A percentile compares a stretch with the other conserved stretches of the same genome.
These are phyloP conservation scores for Podargus strigoides DNA, from an alignment of 2,797 vertebrate genomes.

Conservation along the genomic window DNA sequence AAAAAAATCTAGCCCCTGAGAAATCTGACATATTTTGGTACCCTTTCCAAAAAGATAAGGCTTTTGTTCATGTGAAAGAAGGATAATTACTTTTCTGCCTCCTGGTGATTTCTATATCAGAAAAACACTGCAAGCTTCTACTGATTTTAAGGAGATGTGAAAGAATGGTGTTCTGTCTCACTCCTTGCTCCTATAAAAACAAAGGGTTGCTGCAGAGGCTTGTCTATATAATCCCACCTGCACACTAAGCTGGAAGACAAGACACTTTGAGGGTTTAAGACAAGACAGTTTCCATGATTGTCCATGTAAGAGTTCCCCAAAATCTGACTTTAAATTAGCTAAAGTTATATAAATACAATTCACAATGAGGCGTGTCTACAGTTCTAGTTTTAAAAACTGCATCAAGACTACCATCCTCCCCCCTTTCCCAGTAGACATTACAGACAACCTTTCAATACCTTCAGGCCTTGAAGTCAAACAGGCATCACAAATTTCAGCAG, in stretches of 20 bases:
- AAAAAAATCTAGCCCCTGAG: not conserved
- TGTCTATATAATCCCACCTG: not conserved
- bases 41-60: not conserved
- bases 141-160: not conserved
- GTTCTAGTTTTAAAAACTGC: not conserved
- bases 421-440: not conserved
- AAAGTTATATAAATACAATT: not conserved
- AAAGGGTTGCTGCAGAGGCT: not conserved
- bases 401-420: not conserved
- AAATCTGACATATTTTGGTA: not conserved
- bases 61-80: not conserved
- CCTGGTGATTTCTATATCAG: not conserved
- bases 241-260: not conserved
- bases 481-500: slow-evolving; percentile 81
- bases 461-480: slow-evolving; percentile 84
- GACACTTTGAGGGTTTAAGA: not conserved
- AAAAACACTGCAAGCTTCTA: not conserved
- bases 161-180: not conserved
- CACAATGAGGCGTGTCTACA: not conserved
- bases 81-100: not conserved
- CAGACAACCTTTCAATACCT: slow-evolving; percentile 70
- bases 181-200: not conserved
- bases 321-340: not conserved
- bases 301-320: not conserved
- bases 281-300: not conserved